Percentiles rank a stretch among this genome's conserved stretches.
Evolutionary conservation across 30 jellyfish, hydroid and myxozoan genomes (phyloP).

Genomic region (Turritopsis dohrnii): DNA sequence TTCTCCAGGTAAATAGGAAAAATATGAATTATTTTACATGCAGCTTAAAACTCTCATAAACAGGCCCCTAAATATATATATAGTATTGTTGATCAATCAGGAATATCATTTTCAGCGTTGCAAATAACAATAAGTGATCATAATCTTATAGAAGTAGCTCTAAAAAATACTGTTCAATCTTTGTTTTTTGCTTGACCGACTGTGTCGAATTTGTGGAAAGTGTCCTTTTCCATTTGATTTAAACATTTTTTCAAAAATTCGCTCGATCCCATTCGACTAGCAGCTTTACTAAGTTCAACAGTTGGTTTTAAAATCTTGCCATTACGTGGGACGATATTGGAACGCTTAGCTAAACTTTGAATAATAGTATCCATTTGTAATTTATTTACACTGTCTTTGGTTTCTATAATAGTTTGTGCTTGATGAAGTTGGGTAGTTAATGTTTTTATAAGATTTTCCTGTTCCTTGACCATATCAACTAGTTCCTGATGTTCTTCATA

Average conservation of each 20-base stretch:
- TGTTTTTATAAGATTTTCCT: constrained; percentile 12
- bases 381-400: constrained; percentile 23
- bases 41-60: no score
- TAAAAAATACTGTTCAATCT: no score
- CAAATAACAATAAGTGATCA: no score
- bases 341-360: constrained; percentile 28
- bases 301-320: constrained; percentile 15
- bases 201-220: not conserved
- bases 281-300: constrained; percentile 2
- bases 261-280: not conserved
- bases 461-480: not conserved
- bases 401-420: not conserved
- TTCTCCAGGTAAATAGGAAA: no score
- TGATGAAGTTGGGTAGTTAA: not conserved
- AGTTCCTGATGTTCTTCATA: not conserved
- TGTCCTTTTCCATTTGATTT: constrained; percentile 10
- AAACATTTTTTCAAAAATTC: constrained; percentile 15
- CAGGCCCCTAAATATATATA: no score
- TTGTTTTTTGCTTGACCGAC: not conserved
- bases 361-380: constrained; percentile 29
- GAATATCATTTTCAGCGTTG: no score
- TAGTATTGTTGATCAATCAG: no score
- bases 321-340: constrained; percentile 1
- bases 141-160: no score
- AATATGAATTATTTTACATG: no score